Conservation (phyloP, 2,888 invertebrate species). For the Cryptosula pallasiana region DNA sequence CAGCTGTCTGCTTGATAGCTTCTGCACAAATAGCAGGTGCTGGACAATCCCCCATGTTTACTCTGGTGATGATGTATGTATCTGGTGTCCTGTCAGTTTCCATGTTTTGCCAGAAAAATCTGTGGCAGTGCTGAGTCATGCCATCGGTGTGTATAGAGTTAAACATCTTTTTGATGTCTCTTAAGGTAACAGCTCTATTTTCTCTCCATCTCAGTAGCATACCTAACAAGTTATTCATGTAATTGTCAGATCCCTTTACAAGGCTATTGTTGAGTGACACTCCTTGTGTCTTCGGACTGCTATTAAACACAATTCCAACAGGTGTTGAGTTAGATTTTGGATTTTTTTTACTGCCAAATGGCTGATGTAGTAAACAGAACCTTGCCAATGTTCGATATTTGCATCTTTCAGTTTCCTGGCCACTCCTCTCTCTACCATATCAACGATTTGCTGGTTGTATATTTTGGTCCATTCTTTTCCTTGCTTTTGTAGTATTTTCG, state of each 20-base stretch:
- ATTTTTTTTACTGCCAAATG: background rate
- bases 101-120: background rate
- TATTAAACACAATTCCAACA: background rate
- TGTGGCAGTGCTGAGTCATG: background rate
- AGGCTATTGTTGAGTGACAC: background rate
- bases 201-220: slow-evolving; percentile 3
- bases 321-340: slow-evolving; percentile 3
- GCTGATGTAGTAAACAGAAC: background rate
- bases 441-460: background rate
- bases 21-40: background rate
- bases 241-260: background rate
- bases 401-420: background rate
- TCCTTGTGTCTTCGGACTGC: background rate
- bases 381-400: background rate
- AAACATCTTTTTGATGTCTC: slow-evolving; percentile 2
- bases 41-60: too few relatives aligned
- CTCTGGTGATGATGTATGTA: background rate
- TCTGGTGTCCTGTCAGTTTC: background rate
- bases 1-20: background rate
- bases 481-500: background rate
- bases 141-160: background rate
- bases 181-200: background rate
- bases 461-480: background rate
- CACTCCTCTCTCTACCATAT: background rate
- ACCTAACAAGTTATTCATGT: background rate